Evolutionary conservation across 2,888 invertebrate species (phyloP), one percentile per base, ranked within the genome.

Genomic region (Standfussiana lucernea): DNA sequence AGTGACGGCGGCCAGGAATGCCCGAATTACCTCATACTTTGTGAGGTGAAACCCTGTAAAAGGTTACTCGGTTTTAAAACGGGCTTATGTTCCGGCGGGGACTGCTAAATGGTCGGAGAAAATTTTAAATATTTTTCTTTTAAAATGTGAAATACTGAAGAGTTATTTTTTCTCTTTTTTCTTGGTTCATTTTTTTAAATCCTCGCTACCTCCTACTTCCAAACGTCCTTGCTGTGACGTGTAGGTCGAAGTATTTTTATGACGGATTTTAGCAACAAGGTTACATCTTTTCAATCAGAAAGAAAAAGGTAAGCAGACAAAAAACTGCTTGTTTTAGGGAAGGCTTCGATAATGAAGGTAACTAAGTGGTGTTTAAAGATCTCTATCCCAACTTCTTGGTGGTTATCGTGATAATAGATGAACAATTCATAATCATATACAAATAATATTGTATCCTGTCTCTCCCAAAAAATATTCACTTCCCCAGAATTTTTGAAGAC

Each of bases 1-100:
- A 86, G 85, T 88, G 87, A 81, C 68, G 77, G 40, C 40, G 72
- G 86, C 15, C 72, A 78, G 77, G 84, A 84, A 87, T 86, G 72
- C 65, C 78, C 77, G 69, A 88, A 88, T 88, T 75, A 84, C 83
- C 79, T 67, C 53, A 62, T 66, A 77, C 66, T 77, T 74, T 59
- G 78, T 74, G 37, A 79, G 76, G 75, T 78, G 62, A 59, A 75
- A 70, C 72, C 68, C 53, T 62, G 71, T 73, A 73, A 78, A 75
- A 76, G 70, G 72, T 76, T 66, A 61, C 56, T 53, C 61, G 72
- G 72, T 32, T 65, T 72, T 73, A 72, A 83, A 83, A 65, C 53
- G 18, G 18, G 56, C 67, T 81, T 72, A 80, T 13, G 37, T 70
- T 56, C 32, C 24, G 37, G 24, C 24, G 18, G 47, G n/a, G 32